A percentile compares a stretch with the other conserved stretches of the same genome.
These are phyloP conservation scores for Percopsis omiscomaycus DNA, from an alignment of 2,797 vertebrate species.

Conservation along the genomic window DNA sequence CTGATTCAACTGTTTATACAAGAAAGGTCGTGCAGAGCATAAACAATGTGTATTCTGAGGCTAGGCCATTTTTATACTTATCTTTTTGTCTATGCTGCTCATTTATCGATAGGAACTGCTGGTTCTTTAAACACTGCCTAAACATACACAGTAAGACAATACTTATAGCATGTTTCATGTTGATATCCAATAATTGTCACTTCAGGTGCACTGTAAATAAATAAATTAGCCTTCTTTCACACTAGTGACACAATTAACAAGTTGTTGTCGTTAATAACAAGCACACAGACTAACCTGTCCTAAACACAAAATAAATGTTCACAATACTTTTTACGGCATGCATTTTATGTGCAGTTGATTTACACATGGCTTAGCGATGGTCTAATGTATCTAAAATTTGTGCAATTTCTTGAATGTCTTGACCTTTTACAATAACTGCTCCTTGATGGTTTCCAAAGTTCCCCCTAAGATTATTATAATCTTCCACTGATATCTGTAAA, in stretches of 20 bases:
- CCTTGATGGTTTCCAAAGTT: conserved; percentile 13
- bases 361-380: no score
- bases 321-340: neutral
- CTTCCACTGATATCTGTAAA: neutral
- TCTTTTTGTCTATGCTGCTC: no score
- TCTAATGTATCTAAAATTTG: no score
- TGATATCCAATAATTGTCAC: no score
- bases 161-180: no score
- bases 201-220: no score
- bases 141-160: no score
- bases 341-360: neutral
- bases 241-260: no score
- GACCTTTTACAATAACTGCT: conserved; percentile 6
- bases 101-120: no score
- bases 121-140: no score
- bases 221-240: no score
- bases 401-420: conserved; percentile 8
- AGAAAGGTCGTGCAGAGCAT: conserved; percentile 14
- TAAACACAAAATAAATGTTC: neutral
- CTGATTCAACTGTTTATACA: conserved; percentile 7
- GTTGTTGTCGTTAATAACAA: no score
- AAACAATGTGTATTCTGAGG: conserved; percentile 11
- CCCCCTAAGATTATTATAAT: neutral
- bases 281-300: neutral
- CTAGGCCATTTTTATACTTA: neutral